Base-by-base conservation (phyloP, 2,797 vertebrate genomes). In the Sebastes matsubarae region DNA sequence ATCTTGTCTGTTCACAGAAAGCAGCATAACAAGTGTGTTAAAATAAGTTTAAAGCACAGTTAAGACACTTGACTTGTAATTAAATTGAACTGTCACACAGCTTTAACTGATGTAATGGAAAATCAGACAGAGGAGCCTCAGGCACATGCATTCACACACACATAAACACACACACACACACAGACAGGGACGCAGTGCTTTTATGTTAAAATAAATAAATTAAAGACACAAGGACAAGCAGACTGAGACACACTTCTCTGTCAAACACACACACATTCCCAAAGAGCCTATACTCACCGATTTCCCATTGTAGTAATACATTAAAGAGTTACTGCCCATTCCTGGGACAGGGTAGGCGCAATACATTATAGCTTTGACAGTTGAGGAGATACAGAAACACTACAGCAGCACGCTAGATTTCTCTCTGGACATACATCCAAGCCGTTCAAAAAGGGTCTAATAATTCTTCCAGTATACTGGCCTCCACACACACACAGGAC, bases 231-330 rank as follows among this genome's bases (percentile, higher is more conserved):
- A 64, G 58, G 50, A 81, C 68, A 60, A 22, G 64, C 65, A 82
- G 46, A 34, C 34, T 32, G 22, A 74, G 38, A 85, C 85, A 88
- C 72, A 87, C 68, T 50, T 61, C 59, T 82, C 38, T 60, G 58
- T 72, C 60, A 73, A 72, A 80, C 20, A 80, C 77, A 88, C 81
- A 86, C 72, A 84, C 80, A 89, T 81, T 91, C 85, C 81, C 76
- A 91, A 90, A 93, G 84, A 90, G 84, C 83, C 66, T 86, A 42
- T 42, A 96, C 97, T 99, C 96, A 99, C 98, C 97, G 97, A 99
- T 96, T 99, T 99, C 69, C 98, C 98, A 92, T 98, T 99, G 96
- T 98, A 99, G 96, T 98, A 99, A 96, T 99, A 99, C 98, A 99
- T 98, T 95, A 99, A 96, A 91, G 98, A 97, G 97, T 96, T 99